Evolutionary conservation across 2,113 vertebrate species (phyloP).

Genomic region (Eulemur rufifrons): DNA sequence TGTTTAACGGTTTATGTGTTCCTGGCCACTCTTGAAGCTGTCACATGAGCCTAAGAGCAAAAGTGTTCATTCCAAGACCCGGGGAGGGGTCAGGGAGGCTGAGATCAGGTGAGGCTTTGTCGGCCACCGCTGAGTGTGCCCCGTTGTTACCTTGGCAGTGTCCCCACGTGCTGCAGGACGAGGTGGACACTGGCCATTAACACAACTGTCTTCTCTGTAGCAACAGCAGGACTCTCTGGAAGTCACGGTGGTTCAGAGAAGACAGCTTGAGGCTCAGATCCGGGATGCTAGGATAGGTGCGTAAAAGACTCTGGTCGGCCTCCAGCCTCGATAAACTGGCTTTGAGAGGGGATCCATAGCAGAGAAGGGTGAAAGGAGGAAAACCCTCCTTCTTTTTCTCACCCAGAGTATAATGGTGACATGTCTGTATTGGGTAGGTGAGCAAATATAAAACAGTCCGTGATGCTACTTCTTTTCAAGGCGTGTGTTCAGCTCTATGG

Average conservation of each 20-base stretch:
- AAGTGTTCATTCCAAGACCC: background rate
- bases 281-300: background rate
- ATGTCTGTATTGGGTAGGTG: background rate
- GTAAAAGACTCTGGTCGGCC: background rate
- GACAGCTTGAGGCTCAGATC: background rate
- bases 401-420: background rate
- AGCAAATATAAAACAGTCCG: background rate
- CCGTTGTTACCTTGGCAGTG: background rate
- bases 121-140: background rate
- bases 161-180: background rate
- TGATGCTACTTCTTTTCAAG: background rate
- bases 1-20: background rate
- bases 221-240: background rate
- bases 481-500: background rate
- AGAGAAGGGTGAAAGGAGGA: background rate
- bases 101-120: accelerated
- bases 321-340: background rate
- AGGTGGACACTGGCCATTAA: background rate
- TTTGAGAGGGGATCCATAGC: background rate
- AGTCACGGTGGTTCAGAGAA: background rate
- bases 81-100: accelerated
- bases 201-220: background rate
- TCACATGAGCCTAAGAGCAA: background rate
- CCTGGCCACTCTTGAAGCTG: background rate
- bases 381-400: background rate